Evolutionary conservation across 2,797 vertebrate genomes (phyloP).

Genomic region (Catharus ustulatus): DNA sequence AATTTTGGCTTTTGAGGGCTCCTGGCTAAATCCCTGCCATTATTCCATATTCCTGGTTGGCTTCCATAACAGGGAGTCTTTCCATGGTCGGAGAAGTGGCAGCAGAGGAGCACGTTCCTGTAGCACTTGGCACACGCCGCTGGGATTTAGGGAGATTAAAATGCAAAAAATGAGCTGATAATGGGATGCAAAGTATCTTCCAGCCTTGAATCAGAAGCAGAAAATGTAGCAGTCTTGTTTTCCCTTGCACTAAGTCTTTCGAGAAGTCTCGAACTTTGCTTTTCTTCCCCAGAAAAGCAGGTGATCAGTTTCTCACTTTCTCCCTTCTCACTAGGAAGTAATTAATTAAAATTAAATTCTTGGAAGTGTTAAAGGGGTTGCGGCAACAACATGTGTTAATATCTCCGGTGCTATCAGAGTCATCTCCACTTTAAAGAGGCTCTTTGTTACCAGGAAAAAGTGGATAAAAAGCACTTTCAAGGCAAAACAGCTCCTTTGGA

Average conservation of each 20-base stretch:
- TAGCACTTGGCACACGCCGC: background rate
- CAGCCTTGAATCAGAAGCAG: background rate
- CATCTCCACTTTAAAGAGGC: conserved; percentile 6
- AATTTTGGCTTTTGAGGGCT: background rate
- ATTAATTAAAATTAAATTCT: conserved; percentile 50
- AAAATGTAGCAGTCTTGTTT: conserved; percentile 23
- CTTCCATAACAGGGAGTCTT: background rate
- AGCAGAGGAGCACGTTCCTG: background rate
- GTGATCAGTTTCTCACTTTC: background rate
- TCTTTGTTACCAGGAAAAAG: conserved; percentile 11
- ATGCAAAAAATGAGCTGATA: conserved; percentile 44
- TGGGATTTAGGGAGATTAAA: conserved; percentile 30
- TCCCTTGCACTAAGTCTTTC: conserved; percentile 2
- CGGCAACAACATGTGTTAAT: conserved; percentile 11
- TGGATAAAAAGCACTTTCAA: background rate
- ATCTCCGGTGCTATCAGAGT: conserved; percentile 6
- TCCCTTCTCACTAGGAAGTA: background rate
- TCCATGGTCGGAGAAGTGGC: background rate
- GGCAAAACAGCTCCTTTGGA: background rate
- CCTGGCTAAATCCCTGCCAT: background rate
- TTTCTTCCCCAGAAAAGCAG: background rate
- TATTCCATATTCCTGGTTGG: background rate
- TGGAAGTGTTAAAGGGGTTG: conserved; percentile 9
- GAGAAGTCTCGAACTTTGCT: background rate
- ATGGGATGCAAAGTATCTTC: background rate